phyloP scores from a whole-genome alignment of 2,113 vertebrate genomes.

The Panthera leo region DNA sequence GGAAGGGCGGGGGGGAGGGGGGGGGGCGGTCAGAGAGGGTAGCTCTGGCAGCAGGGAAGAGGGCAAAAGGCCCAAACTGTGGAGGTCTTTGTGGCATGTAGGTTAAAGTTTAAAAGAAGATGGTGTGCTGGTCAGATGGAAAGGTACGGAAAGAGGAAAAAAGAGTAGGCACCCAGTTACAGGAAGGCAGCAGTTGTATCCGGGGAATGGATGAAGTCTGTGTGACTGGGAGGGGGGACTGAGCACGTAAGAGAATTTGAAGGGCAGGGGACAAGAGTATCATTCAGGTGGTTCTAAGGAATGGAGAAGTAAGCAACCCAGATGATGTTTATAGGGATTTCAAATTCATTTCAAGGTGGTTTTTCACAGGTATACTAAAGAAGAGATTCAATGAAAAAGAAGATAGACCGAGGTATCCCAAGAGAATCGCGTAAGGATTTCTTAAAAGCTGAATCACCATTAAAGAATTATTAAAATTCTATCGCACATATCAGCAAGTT shows the following conservation, averaged over 20 bases:
- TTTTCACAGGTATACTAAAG: not conserved
- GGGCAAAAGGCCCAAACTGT: fast-evolving
- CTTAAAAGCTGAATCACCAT: not conserved
- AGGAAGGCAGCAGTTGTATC: not conserved
- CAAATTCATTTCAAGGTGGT: not conserved
- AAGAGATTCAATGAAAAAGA: not conserved
- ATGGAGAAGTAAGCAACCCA: not conserved
- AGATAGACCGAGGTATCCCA: not conserved
- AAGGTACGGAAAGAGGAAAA: not conserved
- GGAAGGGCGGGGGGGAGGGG: not conserved
- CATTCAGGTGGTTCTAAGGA: not conserved
- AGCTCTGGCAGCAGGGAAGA: not conserved
- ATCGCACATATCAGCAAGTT: not conserved
- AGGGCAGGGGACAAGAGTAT: not conserved
- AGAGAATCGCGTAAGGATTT: not conserved
- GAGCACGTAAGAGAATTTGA: not conserved
- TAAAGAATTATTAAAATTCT: not conserved
- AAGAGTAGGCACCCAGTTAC: not conserved
- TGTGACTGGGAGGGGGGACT: fast-evolving
- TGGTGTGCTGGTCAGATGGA: not conserved
- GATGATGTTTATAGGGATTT: not conserved
- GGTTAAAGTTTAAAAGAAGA: not conserved
- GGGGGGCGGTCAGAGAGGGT: fast-evolving
- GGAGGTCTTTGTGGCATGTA: not conserved
- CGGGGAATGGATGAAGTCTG: not conserved